These are phyloP conservation scores for Mesembrinibis cayennensis DNA, from an alignment of 2,113 vertebrate genomes.

Conservation along the genomic window DNA sequence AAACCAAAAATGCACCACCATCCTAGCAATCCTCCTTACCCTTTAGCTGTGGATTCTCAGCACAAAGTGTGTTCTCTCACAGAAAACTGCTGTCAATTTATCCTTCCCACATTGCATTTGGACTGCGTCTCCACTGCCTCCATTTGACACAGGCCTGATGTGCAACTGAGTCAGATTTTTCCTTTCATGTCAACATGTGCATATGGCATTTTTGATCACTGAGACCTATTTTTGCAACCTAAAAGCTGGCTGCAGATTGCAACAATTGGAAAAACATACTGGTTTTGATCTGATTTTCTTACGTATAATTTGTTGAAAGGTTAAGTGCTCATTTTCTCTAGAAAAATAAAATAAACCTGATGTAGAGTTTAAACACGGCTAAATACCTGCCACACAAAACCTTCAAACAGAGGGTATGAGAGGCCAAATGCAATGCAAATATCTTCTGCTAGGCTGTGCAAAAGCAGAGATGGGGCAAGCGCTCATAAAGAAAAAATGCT, in stretches of 20 bases:
- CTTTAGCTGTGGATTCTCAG: slow-evolving; percentile 17
- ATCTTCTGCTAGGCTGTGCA: not conserved
- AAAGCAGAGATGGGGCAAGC: not conserved
- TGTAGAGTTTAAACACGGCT: not conserved
- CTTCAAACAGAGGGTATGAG: not conserved
- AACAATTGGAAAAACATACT: not conserved
- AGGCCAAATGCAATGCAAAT: not conserved
- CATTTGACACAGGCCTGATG: not conserved
- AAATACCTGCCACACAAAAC: not conserved
- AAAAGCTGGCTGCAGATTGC: not conserved
- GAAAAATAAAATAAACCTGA: not conserved
- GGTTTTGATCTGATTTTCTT: not conserved
- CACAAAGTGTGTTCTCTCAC: not conserved
- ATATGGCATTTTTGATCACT: not conserved
- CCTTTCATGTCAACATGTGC: not conserved
- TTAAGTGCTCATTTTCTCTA: not conserved
- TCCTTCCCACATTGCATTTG: not conserved
- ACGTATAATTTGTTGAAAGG: not conserved
- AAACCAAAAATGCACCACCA: not conserved
- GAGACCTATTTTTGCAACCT: not conserved
- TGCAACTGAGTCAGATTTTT: not conserved
- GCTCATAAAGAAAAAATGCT: accelerated
- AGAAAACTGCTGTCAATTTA: not conserved
- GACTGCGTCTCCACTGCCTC: not conserved
- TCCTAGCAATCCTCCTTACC: not conserved